These are phyloP conservation scores for Adelphocoris suturalis DNA, from an alignment of 2,888 invertebrate species.

Conservation along the genomic window DNA sequence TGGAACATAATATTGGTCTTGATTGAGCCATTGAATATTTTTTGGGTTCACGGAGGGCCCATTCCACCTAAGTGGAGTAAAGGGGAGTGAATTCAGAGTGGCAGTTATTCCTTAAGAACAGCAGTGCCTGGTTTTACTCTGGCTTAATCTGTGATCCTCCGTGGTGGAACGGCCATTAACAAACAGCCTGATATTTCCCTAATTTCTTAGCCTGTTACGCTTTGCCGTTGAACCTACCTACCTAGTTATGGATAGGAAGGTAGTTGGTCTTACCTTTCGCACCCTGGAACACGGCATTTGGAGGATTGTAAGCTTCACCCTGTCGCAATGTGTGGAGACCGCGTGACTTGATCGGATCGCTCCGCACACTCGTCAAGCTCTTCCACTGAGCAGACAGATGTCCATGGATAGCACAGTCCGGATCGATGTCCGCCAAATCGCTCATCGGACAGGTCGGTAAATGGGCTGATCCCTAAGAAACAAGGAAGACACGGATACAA, in stretches of 20 bases:
- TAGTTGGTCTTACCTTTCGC: background rate
- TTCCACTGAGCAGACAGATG: slow-evolving; percentile 55
- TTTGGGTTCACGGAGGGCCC: too few species aligned
- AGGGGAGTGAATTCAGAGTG: too few species aligned
- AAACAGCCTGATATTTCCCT: too few species aligned
- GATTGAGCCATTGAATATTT: too few species aligned
- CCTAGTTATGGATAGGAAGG: too few species aligned
- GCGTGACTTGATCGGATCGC: background rate
- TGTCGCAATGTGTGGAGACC: slow-evolving; percentile 26
- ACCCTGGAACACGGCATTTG: background rate
- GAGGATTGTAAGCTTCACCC: background rate
- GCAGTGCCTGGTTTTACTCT: too few species aligned
- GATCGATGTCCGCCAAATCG: slow-evolving; percentile 65
- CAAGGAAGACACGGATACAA: background rate
- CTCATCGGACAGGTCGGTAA: slow-evolving; percentile 63
- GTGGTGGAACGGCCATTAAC: too few species aligned
- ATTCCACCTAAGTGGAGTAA: too few species aligned
- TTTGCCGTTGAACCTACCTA: too few species aligned
- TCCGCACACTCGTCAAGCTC: slow-evolving; percentile 45
- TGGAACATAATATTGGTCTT: background rate
- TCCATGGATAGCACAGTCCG: slow-evolving; percentile 49
- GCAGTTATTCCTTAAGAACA: too few species aligned
- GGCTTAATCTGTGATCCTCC: too few species aligned
- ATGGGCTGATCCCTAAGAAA: slow-evolving; percentile 13
- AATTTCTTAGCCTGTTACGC: too few species aligned